Conservation (phyloP, 2,797 vertebrate species). For the Pangasius krempfi region DNA sequence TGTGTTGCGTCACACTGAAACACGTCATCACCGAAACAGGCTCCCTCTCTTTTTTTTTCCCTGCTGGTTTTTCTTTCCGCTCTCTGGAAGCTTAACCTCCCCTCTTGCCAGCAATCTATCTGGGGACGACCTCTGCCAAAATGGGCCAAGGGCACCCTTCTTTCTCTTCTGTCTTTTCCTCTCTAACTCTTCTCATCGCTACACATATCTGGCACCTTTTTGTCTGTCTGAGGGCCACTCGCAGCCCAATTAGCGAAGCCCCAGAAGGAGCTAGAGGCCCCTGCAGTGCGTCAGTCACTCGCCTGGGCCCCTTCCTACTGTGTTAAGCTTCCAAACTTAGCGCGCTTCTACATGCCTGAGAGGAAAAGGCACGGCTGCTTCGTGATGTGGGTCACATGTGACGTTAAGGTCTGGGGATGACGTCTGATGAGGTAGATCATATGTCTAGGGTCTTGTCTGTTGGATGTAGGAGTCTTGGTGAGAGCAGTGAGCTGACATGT, state of each 20-base stretch:
- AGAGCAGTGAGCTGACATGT: not conserved
- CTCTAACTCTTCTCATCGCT: not conserved
- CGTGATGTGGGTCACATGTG: constrained; percentile 28
- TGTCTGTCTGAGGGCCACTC: constrained; percentile 26
- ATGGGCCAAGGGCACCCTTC: constrained; percentile 57
- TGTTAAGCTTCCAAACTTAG: constrained; percentile 39
- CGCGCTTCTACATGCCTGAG: not conserved
- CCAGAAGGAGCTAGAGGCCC: constrained; percentile 37
- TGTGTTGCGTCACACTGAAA: constrained; percentile 17
- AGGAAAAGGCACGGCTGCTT: not conserved
- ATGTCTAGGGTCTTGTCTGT: constrained; percentile 31
- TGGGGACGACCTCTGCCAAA: constrained; percentile 52
- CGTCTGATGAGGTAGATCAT: constrained; percentile 40
- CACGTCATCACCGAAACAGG: constrained; percentile 27
- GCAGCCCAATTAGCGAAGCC: constrained; percentile 44
- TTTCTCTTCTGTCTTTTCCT: constrained; percentile 22
- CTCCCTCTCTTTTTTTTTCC: not conserved
- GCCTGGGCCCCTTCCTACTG: constrained; percentile 11
- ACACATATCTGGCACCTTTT: constrained; percentile 43
- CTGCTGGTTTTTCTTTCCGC: constrained; percentile 21
- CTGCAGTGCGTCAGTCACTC: constrained; percentile 41
- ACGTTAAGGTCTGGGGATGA: constrained; percentile 37
- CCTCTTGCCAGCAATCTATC: constrained; percentile 36
- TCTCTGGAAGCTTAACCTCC: constrained; percentile 15
- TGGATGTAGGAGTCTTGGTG: constrained; percentile 10